Percentiles rank a stretch among this genome's conserved stretches.
Conservation (phyloP, 2,888 invertebrate genomes). For the Erebia aethiops region DNA sequence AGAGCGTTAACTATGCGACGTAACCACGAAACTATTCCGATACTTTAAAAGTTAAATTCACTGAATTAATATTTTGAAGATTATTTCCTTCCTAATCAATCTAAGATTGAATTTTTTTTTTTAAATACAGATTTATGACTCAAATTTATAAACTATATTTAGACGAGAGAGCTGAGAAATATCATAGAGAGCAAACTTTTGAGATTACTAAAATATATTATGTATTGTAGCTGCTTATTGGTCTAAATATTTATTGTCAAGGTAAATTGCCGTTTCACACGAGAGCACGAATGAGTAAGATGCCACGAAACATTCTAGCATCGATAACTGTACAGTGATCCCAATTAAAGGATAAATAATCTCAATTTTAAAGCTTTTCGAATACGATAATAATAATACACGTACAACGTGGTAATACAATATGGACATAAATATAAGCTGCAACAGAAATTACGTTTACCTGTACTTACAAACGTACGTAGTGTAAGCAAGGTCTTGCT, state of each 20-base stretch:
- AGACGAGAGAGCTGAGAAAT: conserved; percentile 57
- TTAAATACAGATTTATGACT: neutral
- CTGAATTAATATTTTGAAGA: conserved; percentile 27
- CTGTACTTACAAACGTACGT: conserved; percentile 45
- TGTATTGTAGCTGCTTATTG: conserved; percentile 48
- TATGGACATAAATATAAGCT: conserved; percentile 49
- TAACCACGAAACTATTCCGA: conserved; percentile 22
- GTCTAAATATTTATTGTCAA: conserved; percentile 68
- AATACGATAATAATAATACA: conserved; percentile 65
- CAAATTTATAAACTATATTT: conserved; percentile 16
- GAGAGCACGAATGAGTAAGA: conserved; percentile 46
- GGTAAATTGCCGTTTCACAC: conserved; percentile 54
- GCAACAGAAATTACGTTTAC: conserved; percentile 53
- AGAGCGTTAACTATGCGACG: conserved; percentile 21
- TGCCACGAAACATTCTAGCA: conserved; percentile 36
- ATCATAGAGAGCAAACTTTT: conserved; percentile 67
- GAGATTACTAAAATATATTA: conserved; percentile 43
- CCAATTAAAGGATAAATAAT: conserved; percentile 77
- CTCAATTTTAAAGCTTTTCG: conserved; percentile 79
- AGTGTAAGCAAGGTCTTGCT: conserved; percentile 58
- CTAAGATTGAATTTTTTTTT: neutral
- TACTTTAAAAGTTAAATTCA: conserved; percentile 22
- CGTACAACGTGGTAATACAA: conserved; percentile 45
- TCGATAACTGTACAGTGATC: conserved; percentile 56
- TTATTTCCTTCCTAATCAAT: neutral